Evolutionary conservation across 2,113 vertebrate genomes (phyloP).

Genomic region (Vicugna pacos): DNA sequence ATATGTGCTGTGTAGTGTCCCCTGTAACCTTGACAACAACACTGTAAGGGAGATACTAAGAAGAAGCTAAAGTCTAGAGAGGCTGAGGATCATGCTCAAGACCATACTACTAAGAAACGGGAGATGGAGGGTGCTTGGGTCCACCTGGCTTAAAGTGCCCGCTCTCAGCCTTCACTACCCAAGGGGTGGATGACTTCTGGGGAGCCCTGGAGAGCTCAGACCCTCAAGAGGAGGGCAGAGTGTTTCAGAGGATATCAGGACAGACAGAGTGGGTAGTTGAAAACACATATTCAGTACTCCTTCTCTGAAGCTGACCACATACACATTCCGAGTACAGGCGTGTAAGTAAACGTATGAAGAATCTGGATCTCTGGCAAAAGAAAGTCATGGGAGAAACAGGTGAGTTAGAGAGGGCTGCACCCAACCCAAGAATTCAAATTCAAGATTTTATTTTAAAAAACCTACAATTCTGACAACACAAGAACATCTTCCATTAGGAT

Average conservation of each 20-base stretch:
- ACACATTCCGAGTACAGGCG: neutral
- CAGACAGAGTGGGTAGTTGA: neutral
- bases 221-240: neutral
- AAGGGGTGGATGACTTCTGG: neutral
- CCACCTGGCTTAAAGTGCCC: neutral
- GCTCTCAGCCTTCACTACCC: neutral
- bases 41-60: neutral
- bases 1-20: neutral
- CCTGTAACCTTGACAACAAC: neutral
- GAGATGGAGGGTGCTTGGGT: neutral
- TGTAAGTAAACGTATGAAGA: neutral
- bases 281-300: neutral
- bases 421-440: neutral
- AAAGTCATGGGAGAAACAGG: neutral
- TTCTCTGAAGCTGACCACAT: neutral
- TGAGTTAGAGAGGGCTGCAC: neutral
- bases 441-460: neutral
- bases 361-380: neutral
- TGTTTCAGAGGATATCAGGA: no score
- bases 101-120: neutral
- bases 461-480: neutral
- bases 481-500: neutral
- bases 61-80: neutral
- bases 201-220: neutral
- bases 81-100: neutral